Conservation (phyloP, 1,140 invertebrate genomes). For the Caenorhabditis inopinata region DNA sequence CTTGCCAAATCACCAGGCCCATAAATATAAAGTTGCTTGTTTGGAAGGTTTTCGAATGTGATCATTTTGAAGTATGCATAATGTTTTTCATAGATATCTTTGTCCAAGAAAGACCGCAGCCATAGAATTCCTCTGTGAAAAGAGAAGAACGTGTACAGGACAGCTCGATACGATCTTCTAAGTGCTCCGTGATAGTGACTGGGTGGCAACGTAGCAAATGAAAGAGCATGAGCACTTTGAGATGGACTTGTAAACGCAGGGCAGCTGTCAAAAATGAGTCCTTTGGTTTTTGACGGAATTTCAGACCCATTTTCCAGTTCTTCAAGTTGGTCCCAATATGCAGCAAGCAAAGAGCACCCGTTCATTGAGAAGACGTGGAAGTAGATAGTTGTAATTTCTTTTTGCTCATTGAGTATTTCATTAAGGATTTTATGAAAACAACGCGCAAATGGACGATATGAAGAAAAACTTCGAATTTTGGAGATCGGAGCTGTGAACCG, state of each 20-base stretch:
- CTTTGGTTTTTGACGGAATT: slow-evolving; percentile 72
- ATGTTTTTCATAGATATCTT: slow-evolving; percentile 67
- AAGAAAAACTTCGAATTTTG: slow-evolving; percentile 73
- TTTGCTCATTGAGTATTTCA: not conserved
- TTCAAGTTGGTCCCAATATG: slow-evolving; percentile 60
- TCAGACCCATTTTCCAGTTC: slow-evolving; percentile 51
- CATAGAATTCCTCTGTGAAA: slow-evolving; percentile 52
- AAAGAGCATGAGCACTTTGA: slow-evolving; percentile 54
- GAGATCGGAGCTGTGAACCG: slow-evolving; percentile 76
- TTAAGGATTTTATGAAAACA: not conserved
- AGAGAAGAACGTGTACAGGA: slow-evolving; percentile 53
- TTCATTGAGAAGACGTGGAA: slow-evolving; percentile 81
- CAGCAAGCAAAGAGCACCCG: slow-evolving; percentile 69
- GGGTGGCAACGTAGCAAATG: slow-evolving; percentile 53
- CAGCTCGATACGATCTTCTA: slow-evolving; percentile 48
- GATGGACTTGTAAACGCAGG: slow-evolving; percentile 55
- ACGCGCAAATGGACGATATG: slow-evolving; percentile 66
- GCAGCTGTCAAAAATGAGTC: slow-evolving; percentile 77
- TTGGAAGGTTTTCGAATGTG: slow-evolving; percentile 70
- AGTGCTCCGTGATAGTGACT: slow-evolving; percentile 68
- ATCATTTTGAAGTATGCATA: slow-evolving; percentile 67
- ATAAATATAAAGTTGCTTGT: slow-evolving; percentile 75
- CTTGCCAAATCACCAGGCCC: slow-evolving; percentile 73
- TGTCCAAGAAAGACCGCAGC: slow-evolving; percentile 60
- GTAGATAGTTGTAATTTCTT: slow-evolving; percentile 74